Evolutionary conservation across 2,888 invertebrate genomes (phyloP), one percentile per base, ranked within the genome.

Genomic region (Cerceris ruficornis): DNA sequence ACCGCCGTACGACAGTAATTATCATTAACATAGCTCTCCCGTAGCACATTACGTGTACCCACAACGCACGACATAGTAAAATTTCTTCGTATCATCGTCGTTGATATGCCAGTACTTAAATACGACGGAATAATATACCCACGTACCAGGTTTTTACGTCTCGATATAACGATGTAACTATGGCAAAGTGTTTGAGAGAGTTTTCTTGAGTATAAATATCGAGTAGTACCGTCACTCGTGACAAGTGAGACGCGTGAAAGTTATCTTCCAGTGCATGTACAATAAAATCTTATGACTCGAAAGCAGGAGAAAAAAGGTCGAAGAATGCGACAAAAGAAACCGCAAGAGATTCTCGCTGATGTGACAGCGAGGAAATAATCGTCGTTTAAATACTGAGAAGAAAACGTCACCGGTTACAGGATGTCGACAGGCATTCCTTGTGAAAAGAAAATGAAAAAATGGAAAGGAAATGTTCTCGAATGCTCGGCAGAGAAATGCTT

Each of bases 31-130:
- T 15, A 77, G 61, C 50, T 67, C 9, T 54, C 72, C 60, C 54
- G 52, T 59, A 68, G 69, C 15, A 77, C 74, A 77, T 81, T 69
- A 76, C 65, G 52, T 74, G 67, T 77, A 83, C 65, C 57, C 66
- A 79, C 61, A 60, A 58, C 60, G 52, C 42, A 71, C 58, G 46
- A 68, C 41, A 67, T 28, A 43, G 64, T 72, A 62, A 54, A 46
- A 57, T 60, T 75, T 59, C 46, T 39, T 54, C 39, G 57, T 59
- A 9, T 69, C 59, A 60, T 43, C 49, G 49, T 65, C 50, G 42
- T 46, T 28, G 14, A 60, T 69, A 73, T 74, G 46, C 43, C 41
- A 58, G 72, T 59, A 52, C 61, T 77, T 60, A 14, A 28, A 28
- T 69, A 54, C 11, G 66, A 72, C 66, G 46, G 65, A 71, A 60